Evolutionary conservation across 1,140 invertebrate genomes (phyloP).

Genomic region (Drosophila quadrilineata): DNA sequence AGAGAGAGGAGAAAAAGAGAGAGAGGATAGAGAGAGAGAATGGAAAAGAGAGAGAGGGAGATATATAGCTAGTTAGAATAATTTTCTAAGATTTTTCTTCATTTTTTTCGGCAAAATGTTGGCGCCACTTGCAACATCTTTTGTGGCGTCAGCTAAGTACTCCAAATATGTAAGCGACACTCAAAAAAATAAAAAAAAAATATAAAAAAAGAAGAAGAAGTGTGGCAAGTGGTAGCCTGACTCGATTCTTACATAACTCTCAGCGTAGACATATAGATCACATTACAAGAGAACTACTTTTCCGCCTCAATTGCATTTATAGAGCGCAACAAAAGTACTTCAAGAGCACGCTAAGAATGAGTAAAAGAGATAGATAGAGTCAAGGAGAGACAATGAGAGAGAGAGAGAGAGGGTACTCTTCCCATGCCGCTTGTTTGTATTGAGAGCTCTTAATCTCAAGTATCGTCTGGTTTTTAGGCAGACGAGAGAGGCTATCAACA

Average conservation of each 20-base stretch:
- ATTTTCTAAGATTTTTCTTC: too few relatives aligned
- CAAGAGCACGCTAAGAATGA: neutral
- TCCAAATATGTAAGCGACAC: slow-evolving; percentile 31
- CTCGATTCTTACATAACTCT: slow-evolving; percentile 13
- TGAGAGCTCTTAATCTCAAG: slow-evolving; percentile 62
- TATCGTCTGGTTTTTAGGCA: slow-evolving; percentile 41
- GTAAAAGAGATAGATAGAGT: neutral
- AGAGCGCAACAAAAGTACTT: neutral
- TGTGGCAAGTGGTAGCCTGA: slow-evolving; percentile 6
- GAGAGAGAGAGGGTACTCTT: slow-evolving; percentile 17
- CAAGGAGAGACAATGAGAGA: neutral
- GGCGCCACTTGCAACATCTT: slow-evolving; percentile 19
- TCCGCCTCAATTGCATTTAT: slow-evolving; percentile 25
- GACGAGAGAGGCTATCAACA: slow-evolving; percentile 56
- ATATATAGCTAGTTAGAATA: too few relatives aligned
- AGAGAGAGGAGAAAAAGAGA: too few relatives aligned
- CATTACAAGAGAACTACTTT: slow-evolving; percentile 45
- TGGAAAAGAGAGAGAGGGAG: too few relatives aligned
- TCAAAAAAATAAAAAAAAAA: slow-evolving; percentile 8
- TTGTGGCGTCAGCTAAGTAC: slow-evolving; percentile 23
- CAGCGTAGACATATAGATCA: slow-evolving; percentile 20
- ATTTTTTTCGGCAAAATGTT: too few relatives aligned
- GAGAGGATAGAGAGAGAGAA: too few relatives aligned
- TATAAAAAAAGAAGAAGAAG: too few relatives aligned
- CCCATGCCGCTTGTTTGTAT: slow-evolving; percentile 40